Evolutionary conservation across 1,140 invertebrate genomes (phyloP).

Genomic region (Macrotrachela quadricornifera): DNA sequence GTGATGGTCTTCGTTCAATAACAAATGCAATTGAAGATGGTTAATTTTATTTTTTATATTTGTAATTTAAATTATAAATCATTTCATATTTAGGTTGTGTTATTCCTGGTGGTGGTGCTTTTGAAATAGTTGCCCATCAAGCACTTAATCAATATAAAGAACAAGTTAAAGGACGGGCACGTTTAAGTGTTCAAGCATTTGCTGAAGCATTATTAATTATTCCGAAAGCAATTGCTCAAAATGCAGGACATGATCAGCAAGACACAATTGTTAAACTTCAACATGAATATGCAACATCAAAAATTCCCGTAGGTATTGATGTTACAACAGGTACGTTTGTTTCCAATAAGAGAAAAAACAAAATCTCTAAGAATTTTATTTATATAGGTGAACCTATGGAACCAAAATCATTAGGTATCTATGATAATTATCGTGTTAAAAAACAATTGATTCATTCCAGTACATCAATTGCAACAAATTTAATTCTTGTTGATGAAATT

Average conservation of each 20-base stretch:
- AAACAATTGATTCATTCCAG: constrained; percentile 86
- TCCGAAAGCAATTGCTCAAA: constrained; percentile 75
- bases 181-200: constrained; percentile 76
- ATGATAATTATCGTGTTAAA: constrained; percentile 90
- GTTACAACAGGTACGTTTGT: constrained; percentile 46
- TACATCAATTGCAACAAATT: constrained; percentile 82
- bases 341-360: constrained; percentile 34
- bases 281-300: constrained; percentile 45
- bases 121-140: constrained; percentile 71
- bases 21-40: constrained; percentile 85
- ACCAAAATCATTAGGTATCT: constrained; percentile 61
- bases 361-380: too few species aligned
- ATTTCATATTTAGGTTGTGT: constrained; percentile 31
- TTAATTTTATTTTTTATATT: constrained; percentile 13
- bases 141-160: constrained; percentile 61
- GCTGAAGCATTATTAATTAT: constrained; percentile 84
- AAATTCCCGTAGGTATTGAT: constrained; percentile 64
- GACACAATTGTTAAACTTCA: constrained; percentile 83
- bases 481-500: constrained; percentile 93
- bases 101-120: constrained; percentile 83
- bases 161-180: constrained; percentile 63
- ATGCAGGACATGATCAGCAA: constrained; percentile 80
- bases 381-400: constrained; percentile 45
- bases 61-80: too few species aligned
- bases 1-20: constrained; percentile 80